Percentiles rank a stretch among this genome's conserved stretches.
Conservation (phyloP, 2,888 invertebrate genomes). For the Spatulosminthurus flaviceps region DNA sequence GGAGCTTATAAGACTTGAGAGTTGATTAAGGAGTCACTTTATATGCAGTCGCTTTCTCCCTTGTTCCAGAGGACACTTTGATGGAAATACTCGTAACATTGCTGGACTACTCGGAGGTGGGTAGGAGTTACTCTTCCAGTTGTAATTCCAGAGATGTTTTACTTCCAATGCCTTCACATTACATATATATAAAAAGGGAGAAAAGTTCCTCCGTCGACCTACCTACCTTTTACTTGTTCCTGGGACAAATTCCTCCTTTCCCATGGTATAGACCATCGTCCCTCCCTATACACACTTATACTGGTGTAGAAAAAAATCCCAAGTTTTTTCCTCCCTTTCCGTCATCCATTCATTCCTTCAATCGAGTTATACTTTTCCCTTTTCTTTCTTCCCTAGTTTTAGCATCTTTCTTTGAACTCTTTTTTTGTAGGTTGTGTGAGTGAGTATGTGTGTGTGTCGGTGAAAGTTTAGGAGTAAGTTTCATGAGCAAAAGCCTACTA, state of each 20-base stretch:
- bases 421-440: background rate
- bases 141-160: background rate
- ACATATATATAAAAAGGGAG: background rate
- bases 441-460: background rate
- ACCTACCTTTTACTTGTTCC: background rate
- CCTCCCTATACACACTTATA: background rate
- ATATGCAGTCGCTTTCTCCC: background rate
- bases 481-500: background rate
- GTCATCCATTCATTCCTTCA: conserved; percentile 19
- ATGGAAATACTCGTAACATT: background rate
- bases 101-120: background rate
- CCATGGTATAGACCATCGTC: no score
- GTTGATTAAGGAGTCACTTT: conserved; percentile 22
- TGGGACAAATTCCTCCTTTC: background rate
- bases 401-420: conserved; percentile 8
- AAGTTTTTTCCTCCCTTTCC: conserved; percentile 11
- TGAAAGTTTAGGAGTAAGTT: background rate
- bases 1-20: no score
- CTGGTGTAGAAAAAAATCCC: background rate
- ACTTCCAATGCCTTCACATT: no score
- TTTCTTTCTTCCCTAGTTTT: conserved; percentile 6
- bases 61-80: conserved; percentile 2
- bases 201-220: background rate
- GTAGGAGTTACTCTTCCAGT: background rate
- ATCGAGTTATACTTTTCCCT: conserved; percentile 43